Evolutionary conservation across 2,888 invertebrate species (phyloP).

Genomic region (Eupithecia exiguata): DNA sequence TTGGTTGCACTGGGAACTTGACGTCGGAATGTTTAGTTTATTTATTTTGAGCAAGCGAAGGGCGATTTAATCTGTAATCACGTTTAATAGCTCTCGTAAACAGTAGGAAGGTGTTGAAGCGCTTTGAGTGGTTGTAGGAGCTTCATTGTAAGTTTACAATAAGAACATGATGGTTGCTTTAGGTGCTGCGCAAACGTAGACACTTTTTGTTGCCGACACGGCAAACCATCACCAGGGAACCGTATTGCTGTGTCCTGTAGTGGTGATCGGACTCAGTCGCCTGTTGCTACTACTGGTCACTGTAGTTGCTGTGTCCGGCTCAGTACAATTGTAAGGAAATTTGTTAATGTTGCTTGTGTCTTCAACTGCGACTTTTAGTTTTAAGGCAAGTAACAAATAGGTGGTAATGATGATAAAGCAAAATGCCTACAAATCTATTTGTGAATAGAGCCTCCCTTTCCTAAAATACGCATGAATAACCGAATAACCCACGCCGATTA

Average conservation of each 20-base stretch:
- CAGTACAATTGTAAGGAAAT: no score
- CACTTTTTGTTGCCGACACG: no score
- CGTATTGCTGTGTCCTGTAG: no score
- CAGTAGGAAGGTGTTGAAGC: slow-evolving; percentile 24
- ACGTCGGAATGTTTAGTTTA: slow-evolving; percentile 51
- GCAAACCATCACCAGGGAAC: no score
- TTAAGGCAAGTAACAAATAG: no score
- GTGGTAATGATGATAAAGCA: slow-evolving; percentile 3
- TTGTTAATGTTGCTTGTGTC: no score
- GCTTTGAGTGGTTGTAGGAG: neutral
- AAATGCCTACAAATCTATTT: slow-evolving; percentile 12
- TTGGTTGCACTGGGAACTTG: neutral
- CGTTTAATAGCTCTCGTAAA: slow-evolving; percentile 63
- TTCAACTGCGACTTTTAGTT: no score
- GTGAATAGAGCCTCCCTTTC: slow-evolving; percentile 8
- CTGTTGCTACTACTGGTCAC: no score
- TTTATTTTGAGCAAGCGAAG: slow-evolving; percentile 51
- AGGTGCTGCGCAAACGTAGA: no score
- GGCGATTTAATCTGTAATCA: slow-evolving; percentile 70
- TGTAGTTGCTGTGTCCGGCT: no score
- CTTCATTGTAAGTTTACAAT: neutral
- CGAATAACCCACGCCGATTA: slow-evolving; percentile 46
- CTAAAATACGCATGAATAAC: slow-evolving; percentile 38
- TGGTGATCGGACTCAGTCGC: no score
- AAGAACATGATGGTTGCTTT: neutral